phyloP scores from a whole-genome alignment of 2,113 vertebrate genomes.

The Ophiodon elongatus region DNA sequence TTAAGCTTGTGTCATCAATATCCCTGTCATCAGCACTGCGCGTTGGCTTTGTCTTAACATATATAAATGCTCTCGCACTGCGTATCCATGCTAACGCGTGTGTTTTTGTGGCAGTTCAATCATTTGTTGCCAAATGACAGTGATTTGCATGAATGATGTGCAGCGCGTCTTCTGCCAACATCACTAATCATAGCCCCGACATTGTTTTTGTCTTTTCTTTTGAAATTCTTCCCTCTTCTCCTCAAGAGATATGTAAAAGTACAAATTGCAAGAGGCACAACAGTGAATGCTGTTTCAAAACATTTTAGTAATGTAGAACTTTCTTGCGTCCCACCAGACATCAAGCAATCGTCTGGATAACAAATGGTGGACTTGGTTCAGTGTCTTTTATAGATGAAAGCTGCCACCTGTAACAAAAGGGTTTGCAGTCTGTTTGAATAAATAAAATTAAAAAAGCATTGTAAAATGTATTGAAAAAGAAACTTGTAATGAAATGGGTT shows the following conservation, averaged over 20 bases:
- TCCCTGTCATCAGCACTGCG: not conserved
- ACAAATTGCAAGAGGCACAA: not conserved
- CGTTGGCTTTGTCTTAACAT: not conserved
- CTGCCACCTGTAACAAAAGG: not conserved
- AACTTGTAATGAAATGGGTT: not conserved
- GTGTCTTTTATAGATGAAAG: not conserved
- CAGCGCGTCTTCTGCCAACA: not conserved
- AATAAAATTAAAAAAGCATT: not conserved
- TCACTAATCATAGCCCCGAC: not conserved
- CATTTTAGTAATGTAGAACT: not conserved
- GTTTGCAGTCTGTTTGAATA: not conserved
- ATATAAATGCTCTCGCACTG: not conserved
- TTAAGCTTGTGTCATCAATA: not conserved
- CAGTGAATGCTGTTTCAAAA: not conserved
- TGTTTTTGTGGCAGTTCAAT: not conserved
- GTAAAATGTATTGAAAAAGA: not conserved
- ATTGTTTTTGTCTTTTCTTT: not conserved
- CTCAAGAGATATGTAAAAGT: not conserved
- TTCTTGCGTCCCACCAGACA: not conserved
- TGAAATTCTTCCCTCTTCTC: not conserved
- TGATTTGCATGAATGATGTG: not conserved
- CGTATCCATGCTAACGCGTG: not conserved
- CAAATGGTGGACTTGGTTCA: not conserved
- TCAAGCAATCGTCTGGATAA: not conserved
- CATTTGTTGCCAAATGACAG: slow-evolving; percentile 2